Evolutionary conservation across 2,797 vertebrate genomes (phyloP).

Genomic region (Tamandua tetradactyla): DNA sequence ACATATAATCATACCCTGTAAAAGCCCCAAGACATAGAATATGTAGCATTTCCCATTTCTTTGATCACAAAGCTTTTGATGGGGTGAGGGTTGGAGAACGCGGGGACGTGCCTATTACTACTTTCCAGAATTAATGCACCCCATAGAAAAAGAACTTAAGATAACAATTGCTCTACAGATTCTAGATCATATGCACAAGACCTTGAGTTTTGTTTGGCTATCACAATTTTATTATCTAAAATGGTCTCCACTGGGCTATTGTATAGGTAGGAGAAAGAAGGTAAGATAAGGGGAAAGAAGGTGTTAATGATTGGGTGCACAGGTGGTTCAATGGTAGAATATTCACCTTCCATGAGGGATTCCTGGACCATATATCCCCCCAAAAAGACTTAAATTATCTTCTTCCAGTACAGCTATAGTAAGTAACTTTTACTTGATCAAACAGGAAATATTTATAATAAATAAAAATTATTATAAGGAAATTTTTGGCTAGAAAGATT

Average conservation of each 20-base stretch:
- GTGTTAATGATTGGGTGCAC: too few species aligned
- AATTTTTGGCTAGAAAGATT: constrained; percentile 28
- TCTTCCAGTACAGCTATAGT: neutral
- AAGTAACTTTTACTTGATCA: constrained; percentile 31
- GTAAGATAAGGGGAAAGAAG: constrained; percentile 11
- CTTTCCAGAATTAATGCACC: neutral
- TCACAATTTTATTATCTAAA: constrained; percentile 39
- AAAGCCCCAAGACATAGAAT: neutral
- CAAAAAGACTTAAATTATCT: constrained; percentile 16
- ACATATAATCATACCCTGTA: constrained; percentile 7
- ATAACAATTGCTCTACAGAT: constrained; percentile 2
- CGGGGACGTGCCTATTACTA: neutral
- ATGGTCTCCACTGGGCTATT: neutral
- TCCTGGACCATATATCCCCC: too few species aligned
- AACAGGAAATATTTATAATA: constrained; percentile 4
- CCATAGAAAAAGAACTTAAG: neutral
- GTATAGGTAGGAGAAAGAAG: neutral
- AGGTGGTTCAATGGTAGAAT: too few species aligned
- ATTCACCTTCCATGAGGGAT: too few species aligned
- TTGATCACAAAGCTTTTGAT: neutral
- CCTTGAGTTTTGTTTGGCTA: neutral
- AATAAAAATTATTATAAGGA: constrained; percentile 35
- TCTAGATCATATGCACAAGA: neutral
- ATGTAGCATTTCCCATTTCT: neutral
- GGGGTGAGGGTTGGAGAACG: neutral